Conservation (phyloP, 2,113 vertebrate species). For the Albula goreensis region DNA sequence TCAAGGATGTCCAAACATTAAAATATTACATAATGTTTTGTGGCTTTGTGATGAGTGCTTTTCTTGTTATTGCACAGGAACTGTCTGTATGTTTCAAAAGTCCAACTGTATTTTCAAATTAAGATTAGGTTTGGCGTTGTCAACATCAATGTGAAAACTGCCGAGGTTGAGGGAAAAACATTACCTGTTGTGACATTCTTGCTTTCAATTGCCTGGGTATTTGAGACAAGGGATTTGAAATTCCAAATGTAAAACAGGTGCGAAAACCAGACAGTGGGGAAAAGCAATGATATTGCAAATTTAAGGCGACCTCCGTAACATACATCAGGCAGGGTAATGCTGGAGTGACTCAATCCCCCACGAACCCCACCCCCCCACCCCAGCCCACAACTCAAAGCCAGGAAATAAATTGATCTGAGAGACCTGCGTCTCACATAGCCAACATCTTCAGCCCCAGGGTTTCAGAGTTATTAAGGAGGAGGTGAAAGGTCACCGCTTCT, state of each 20-base stretch:
- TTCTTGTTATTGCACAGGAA: background rate
- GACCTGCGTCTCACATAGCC: constrained; percentile 3
- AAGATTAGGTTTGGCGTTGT: background rate
- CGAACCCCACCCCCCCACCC: background rate
- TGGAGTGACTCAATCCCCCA: constrained; percentile 11
- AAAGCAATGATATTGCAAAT: constrained; percentile 15
- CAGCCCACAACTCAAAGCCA: constrained; percentile 6
- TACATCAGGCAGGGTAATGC: constrained; percentile 14
- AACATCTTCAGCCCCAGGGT: constrained; percentile 11
- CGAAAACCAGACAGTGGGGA: background rate
- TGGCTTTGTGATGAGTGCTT: background rate
- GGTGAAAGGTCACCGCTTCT: constrained; percentile 42
- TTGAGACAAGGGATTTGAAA: background rate
- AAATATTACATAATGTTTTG: background rate
- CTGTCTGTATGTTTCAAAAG: background rate
- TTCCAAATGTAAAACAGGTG: background rate
- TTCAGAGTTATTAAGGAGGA: constrained; percentile 34
- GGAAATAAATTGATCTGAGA: constrained; percentile 37
- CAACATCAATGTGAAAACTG: background rate
- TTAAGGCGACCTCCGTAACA: background rate
- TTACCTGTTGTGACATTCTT: background rate
- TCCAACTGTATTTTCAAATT: background rate
- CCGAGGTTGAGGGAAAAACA: background rate
- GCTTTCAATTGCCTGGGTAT: background rate
- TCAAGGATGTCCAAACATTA: background rate